Conservation (phyloP, 2,113 vertebrate genomes). For the Oreochromis niloticus region DNA sequence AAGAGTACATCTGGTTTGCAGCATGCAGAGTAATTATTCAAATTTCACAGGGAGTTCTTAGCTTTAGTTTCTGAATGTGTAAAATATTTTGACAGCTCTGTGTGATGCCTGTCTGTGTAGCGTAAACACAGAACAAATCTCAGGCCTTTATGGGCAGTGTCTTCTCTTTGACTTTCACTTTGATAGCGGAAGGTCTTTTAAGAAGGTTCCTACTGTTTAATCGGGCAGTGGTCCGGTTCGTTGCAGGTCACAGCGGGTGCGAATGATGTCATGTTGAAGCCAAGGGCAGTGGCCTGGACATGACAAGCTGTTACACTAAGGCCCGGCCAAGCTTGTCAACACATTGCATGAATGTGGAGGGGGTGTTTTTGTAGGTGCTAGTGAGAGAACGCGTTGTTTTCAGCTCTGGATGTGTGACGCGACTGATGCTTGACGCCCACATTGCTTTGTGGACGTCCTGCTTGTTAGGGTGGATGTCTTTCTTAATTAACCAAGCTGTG, state of each 20-base stretch:
- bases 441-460: not conserved
- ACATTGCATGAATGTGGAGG: not conserved
- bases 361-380: not conserved
- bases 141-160: not conserved
- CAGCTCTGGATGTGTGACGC: not conserved
- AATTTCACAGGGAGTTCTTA: not conserved
- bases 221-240: not conserved
- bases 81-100: not conserved
- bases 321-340: conserved; percentile 16
- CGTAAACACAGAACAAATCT: not conserved
- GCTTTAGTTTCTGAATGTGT: not conserved
- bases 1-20: not conserved
- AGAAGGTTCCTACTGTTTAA: not conserved
- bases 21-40: not conserved
- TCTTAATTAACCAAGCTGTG: conserved; percentile 42
- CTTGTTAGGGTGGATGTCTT: conserved; percentile 9
- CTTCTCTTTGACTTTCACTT: not conserved
- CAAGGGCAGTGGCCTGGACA: conserved; percentile 10
- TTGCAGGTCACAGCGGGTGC: conserved; percentile 26
- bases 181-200: not conserved
- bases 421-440: not conserved
- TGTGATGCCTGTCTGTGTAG: not conserved
- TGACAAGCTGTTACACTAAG: conserved; percentile 33
- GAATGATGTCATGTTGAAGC: conserved; percentile 33
- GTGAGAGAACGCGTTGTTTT: not conserved